Conservation (phyloP, 2,888 invertebrate genomes). For the Panorpa germanica region DNA sequence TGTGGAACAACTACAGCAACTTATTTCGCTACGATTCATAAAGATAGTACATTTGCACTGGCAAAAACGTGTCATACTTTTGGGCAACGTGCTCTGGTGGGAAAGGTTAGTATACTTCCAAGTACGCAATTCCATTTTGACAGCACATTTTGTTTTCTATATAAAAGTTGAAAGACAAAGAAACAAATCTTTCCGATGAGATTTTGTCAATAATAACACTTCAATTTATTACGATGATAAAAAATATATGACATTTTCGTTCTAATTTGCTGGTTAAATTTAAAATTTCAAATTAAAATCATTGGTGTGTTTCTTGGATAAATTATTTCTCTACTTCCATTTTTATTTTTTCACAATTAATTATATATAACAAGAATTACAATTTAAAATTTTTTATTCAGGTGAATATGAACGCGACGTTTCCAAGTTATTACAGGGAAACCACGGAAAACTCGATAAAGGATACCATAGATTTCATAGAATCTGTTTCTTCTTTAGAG, state of each 20-base stretch:
- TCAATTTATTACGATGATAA: no score
- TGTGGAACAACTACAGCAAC: conserved; percentile 80
- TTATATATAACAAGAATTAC: neutral
- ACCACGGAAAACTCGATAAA: conserved; percentile 37
- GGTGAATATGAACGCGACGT: conserved; percentile 25
- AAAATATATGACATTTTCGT: no score
- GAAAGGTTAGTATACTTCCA: no score
- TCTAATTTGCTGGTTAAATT: no score
- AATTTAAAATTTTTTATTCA: neutral
- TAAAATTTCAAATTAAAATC: no score
- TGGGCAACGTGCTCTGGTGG: conserved; percentile 69
- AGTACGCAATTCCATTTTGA: no score
- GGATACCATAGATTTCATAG: conserved; percentile 42
- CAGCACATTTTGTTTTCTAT: no score
- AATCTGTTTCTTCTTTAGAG: conserved; percentile 28
- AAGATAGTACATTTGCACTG: conserved; percentile 46
- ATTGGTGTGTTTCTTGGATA: no score
- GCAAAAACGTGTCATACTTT: conserved; percentile 42
- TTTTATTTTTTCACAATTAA: conserved; percentile 4
- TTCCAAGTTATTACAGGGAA: conserved; percentile 38
- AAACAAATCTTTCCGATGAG: no score
- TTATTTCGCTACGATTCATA: conserved; percentile 68
- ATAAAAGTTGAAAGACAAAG: no score
- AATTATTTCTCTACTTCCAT: no score
- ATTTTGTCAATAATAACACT: no score